Base-by-base conservation (phyloP, 2,888 invertebrate species). In the Tillus elongatus region DNA sequence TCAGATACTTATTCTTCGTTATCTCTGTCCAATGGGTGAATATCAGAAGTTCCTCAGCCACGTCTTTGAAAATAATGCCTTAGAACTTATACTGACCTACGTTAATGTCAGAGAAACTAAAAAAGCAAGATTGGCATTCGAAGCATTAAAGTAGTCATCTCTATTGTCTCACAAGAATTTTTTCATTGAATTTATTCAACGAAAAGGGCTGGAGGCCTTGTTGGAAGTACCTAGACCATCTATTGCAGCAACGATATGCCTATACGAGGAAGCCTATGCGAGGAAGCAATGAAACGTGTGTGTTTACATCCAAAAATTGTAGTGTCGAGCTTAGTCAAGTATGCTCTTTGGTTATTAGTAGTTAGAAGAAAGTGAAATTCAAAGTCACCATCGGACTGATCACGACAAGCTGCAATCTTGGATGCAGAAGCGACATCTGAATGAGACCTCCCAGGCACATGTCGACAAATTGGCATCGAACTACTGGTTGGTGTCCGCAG, bases 131-230 rank as follows among this genome's bases (percentile, higher is more conserved):
- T 71, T 98, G 9, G 92, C 95, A 0, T 97, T 97, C 68, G 97
- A 97, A 61, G 93, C 95, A 0, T 73, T 97, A 3, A 91, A 93
- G 70, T 97, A 95, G 66, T 88, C 95, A 0, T 88, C 95, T 0
- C 66, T 98, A 42, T 73, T 98, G 9, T 96, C 96, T 59, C 97
- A 98, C 66, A 97, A 97, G 69, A 96, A 96, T 65, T 96, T 98
- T 70, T 90, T 92, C 0, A 80, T 96, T 15, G 96, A 97, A 61
- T 97, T 97, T 63, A 82, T 98, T 33, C 79, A 85, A 39, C 78
- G 80, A 60, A 84, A 85, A 15, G 97, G 96, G 0, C 64, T 98
- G 30, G 82, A 83, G 70, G 77, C 79, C 42, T 72, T 97, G 34
- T 69, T 97, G 9, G 84, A 87, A 60, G 89, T 98, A 2, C 90